phyloP scores from a whole-genome alignment of 2,113 vertebrate genomes.

The Jaculus jaculus region DNA sequence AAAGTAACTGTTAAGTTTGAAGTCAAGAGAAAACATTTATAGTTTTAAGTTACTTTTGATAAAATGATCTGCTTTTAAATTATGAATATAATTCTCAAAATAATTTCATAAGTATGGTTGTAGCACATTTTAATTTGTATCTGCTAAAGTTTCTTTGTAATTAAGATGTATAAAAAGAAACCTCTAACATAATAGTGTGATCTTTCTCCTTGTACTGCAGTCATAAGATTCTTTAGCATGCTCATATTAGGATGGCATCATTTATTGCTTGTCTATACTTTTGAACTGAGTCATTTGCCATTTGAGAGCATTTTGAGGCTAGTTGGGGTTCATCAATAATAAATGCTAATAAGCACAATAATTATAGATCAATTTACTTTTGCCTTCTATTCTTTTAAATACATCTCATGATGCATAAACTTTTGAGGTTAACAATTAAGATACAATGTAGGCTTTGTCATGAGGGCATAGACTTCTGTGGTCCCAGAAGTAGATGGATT shows the following conservation, averaged over 20 bases:
- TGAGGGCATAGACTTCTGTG: background rate
- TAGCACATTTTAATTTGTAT: background rate
- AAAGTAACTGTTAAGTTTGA: background rate
- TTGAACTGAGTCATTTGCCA: constrained; percentile 26
- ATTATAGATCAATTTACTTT: constrained; percentile 29
- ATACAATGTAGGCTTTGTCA: background rate
- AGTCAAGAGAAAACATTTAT: background rate
- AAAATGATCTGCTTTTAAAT: constrained; percentile 2
- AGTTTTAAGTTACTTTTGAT: background rate
- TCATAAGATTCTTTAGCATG: background rate
- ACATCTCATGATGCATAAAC: background rate
- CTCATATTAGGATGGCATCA: background rate
- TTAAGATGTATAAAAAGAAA: background rate
- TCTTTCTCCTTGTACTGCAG: background rate
- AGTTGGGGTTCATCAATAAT: constrained; percentile 10
- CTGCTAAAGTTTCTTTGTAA: background rate
- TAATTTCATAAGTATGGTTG: background rate
- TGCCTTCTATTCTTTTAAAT: background rate
- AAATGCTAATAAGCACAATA: constrained; percentile 20
- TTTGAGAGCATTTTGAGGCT: constrained; percentile 31
- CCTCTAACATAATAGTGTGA: background rate
- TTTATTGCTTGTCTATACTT: constrained; percentile 9
- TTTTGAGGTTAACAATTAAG: constrained; percentile 16
- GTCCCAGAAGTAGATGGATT: background rate
- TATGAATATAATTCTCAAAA: background rate